These are phyloP conservation scores for Drosophila yakuba DNA, from an alignment of 1,140 invertebrate genomes.

Conservation along the genomic window DNA sequence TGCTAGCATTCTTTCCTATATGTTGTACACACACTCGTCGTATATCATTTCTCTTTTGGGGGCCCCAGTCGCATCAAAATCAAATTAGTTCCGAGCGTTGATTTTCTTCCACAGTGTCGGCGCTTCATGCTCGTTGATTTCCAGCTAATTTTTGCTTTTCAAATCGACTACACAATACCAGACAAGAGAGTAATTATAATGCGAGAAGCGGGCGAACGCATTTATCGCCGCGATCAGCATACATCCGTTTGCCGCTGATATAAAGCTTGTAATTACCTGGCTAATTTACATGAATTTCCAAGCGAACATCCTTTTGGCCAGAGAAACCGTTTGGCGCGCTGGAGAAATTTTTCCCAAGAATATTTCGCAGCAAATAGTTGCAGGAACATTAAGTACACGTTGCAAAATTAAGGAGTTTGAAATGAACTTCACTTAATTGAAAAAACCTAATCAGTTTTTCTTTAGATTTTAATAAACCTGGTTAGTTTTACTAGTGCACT, in stretches of 20 bases:
- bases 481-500: too few relatives aligned
- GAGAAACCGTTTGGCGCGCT: slow-evolving; percentile 2
- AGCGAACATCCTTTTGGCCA: slow-evolving; percentile 68
- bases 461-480: background rate
- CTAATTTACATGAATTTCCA: slow-evolving; percentile 74
- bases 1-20: slow-evolving; percentile 4
- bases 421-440: too few relatives aligned
- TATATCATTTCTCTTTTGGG: slow-evolving; percentile 63
- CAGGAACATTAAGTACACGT: slow-evolving; percentile 14
- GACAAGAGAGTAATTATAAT: slow-evolving; percentile 78
- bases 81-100: slow-evolving; percentile 80
- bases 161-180: slow-evolving; percentile 40
- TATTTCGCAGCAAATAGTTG: slow-evolving; percentile 65
- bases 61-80: slow-evolving; percentile 71
- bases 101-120: slow-evolving; percentile 69
- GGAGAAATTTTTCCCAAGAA: slow-evolving; percentile 65
- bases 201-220: slow-evolving; percentile 71
- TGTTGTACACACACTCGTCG: background rate
- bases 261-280: slow-evolving; percentile 66
- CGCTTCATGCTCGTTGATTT: slow-evolving; percentile 78
- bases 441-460: background rate
- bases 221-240: slow-evolving; percentile 75
- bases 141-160: slow-evolving; percentile 73
- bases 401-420: background rate
- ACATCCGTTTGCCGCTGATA: slow-evolving; percentile 64